These are phyloP conservation scores for Chionis minor DNA, from an alignment of 2,113 vertebrate genomes.

Conservation along the genomic window DNA sequence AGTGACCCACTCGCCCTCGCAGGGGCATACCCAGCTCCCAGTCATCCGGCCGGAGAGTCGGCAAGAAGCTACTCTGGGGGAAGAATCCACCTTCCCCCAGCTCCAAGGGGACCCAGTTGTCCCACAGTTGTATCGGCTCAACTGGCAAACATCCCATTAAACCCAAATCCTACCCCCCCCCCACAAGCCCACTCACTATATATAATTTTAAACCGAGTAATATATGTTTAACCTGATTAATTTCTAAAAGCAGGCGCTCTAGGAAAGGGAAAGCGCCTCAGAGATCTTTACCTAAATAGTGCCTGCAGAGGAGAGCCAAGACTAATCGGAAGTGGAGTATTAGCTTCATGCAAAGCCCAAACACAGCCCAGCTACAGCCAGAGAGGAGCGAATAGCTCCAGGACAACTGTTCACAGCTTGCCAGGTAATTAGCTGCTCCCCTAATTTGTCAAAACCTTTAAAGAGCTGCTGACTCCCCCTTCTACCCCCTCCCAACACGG, in stretches of 20 bases:
- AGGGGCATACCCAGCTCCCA: not conserved
- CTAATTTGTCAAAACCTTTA: constrained; percentile 51
- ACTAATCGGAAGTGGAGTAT: constrained; percentile 56
- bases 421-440: constrained; percentile 63
- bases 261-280: constrained; percentile 56
- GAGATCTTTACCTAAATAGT: constrained; percentile 50
- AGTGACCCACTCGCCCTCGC: fast-evolving
- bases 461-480: constrained; percentile 35
- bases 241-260: constrained; percentile 56
- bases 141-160: not conserved
- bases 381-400: constrained; percentile 17
- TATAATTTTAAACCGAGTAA: constrained; percentile 49
- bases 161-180: not conserved
- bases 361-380: not conserved
- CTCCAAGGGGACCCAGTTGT: not conserved
- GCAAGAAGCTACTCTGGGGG: not conserved
- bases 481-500: fast-evolving
- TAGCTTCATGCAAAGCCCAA: constrained; percentile 44
- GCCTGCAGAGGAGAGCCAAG: constrained; percentile 37
- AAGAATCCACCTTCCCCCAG: not conserved
- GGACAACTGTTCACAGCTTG: constrained; percentile 59
- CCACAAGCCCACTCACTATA: not conserved
- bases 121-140: not conserved
- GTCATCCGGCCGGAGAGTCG: not conserved
- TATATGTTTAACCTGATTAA: constrained; percentile 48